A percentile compares a stretch with the other conserved stretches of the same genome.
Conservation (phyloP, 2,113 vertebrate species). For the Tamias sibiricus region DNA sequence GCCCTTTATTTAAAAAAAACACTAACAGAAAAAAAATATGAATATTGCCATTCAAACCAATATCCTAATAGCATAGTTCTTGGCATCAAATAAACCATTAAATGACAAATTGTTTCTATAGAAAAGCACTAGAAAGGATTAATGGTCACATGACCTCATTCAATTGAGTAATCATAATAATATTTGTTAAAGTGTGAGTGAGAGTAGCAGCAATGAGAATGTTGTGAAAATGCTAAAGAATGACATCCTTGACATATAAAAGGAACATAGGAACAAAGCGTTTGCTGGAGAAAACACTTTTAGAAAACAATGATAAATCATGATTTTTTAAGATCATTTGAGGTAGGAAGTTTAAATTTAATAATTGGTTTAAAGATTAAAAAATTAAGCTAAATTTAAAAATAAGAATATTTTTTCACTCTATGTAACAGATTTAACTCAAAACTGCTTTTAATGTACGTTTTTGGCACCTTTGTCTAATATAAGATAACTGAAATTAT, state of each 20-base stretch:
- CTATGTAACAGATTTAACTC: background rate
- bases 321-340: background rate
- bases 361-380: background rate
- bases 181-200: background rate
- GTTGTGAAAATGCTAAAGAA: background rate
- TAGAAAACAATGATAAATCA: background rate
- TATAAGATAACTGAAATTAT: too few species aligned
- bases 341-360: background rate
- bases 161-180: background rate
- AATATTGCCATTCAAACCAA: background rate
- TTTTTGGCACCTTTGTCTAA: too few species aligned
- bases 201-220: background rate
- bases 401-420: background rate
- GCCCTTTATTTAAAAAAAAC: too few species aligned
- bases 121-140: background rate
- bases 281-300: background rate
- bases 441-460: conserved; percentile 40
- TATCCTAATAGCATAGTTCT: background rate
- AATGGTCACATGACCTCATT: background rate
- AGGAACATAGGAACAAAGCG: background rate
- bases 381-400: background rate
- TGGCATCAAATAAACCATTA: background rate
- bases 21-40: background rate
- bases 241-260: background rate
- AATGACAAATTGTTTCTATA: background rate